Conservation (phyloP, 2,797 vertebrate genomes). For the Erethizon dorsatum region DNA sequence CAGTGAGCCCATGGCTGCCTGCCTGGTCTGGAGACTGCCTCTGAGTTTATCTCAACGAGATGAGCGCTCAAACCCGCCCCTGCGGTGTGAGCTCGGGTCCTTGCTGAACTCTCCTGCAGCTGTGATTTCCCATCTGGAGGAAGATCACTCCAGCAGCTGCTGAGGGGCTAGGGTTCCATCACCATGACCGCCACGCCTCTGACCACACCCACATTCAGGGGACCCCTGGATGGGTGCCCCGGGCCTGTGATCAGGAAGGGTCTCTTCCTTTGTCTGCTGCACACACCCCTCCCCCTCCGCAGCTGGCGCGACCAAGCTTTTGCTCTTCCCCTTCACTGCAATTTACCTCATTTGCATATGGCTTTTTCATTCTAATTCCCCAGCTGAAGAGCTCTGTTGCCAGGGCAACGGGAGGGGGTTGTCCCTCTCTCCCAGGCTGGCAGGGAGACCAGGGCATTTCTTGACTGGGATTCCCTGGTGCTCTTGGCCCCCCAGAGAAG, state of each 20-base stretch:
- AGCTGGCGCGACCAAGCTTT: neutral
- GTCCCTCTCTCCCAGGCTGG: neutral
- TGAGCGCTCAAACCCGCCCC: fast-evolving
- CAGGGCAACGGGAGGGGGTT: conserved; percentile 29
- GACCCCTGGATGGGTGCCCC: neutral
- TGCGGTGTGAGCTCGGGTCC: neutral
- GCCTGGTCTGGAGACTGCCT: neutral
- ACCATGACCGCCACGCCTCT: fast-evolving
- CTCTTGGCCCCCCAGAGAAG: fast-evolving
- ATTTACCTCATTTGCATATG: conserved; percentile 67
- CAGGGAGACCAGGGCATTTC: neutral
- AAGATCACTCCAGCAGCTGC: fast-evolving
- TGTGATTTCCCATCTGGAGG: neutral
- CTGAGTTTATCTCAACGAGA: neutral
- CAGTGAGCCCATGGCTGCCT: neutral
- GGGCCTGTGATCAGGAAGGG: fast-evolving
- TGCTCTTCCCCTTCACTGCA: neutral
- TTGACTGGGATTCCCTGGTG: neutral
- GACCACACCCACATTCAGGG: neutral
- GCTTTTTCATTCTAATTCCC: conserved; percentile 64
- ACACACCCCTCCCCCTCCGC: neutral
- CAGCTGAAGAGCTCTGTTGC: conserved; percentile 39
- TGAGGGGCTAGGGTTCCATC: neutral
- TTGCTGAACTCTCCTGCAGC: fast-evolving
- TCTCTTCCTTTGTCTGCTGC: neutral